Percentiles rank a stretch among this genome's conserved stretches.
phyloP scores from a whole-genome alignment of 2,113 vertebrate species.

The Cyanoderma ruficeps region DNA sequence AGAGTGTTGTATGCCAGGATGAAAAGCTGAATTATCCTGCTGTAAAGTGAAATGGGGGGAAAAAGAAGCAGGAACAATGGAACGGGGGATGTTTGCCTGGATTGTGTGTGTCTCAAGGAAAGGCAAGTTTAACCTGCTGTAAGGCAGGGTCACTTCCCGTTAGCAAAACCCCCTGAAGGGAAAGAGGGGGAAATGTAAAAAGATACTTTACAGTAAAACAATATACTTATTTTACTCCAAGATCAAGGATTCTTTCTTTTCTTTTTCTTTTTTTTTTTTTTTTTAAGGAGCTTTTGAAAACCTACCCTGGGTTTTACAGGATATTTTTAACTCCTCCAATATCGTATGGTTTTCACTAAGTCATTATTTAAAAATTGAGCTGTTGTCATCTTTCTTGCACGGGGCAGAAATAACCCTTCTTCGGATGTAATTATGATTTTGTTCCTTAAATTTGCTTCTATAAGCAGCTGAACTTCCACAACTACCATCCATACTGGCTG shows the following conservation, averaged over 20 bases:
- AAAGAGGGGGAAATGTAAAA: constrained; percentile 20
- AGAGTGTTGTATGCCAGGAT: not conserved
- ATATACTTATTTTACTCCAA: constrained; percentile 25
- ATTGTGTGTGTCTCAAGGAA: not conserved
- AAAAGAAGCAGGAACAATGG: not conserved
- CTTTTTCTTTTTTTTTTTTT: not conserved
- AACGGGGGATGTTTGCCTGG: not conserved
- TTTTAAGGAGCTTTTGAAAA: not conserved
- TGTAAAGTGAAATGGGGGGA: not conserved
- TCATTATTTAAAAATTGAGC: not conserved
- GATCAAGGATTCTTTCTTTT: constrained; percentile 2
- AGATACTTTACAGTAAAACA: constrained; percentile 62
- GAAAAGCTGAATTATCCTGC: constrained; percentile 32
- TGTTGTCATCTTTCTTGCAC: not conserved
- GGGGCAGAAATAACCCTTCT: not conserved
- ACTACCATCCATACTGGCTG: not conserved
- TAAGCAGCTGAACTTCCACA: not conserved
- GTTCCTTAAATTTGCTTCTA: not conserved
- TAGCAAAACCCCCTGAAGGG: constrained; percentile 61
- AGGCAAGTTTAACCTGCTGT: constrained; percentile 50
- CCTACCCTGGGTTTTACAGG: not conserved
- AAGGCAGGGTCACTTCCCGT: constrained; percentile 52
- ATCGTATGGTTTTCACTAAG: constrained; percentile 17
- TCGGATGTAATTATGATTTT: not conserved
- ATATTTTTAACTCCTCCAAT: constrained; percentile 1